Conservation (phyloP, 2,113 vertebrate species). For the Bufo bufo region DNA sequence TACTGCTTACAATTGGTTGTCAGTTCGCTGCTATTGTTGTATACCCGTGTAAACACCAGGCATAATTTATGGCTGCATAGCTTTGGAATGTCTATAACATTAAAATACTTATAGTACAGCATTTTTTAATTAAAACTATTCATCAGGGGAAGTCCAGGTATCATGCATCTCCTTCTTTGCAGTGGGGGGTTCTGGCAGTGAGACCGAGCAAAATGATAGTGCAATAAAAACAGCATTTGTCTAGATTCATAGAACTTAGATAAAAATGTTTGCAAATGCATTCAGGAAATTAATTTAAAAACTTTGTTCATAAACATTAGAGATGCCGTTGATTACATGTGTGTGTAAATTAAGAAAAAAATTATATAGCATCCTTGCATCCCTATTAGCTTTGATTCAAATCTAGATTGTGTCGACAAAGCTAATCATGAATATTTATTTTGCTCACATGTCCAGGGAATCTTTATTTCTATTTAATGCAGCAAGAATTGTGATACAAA, state of each 20-base stretch:
- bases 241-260: conserved; percentile 63
- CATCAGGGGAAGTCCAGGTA: conserved; percentile 83
- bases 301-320: conserved; percentile 60
- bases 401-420: conserved; percentile 52
- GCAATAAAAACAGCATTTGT: conserved; percentile 80
- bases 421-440: conserved; percentile 62
- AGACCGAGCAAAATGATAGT: conserved; percentile 80
- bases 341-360: conserved; percentile 59
- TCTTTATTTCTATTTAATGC: not conserved
- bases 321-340: conserved; percentile 60
- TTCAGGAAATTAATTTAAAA: conserved; percentile 66
- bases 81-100: conserved; percentile 82
- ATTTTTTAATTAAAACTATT: conserved; percentile 90
- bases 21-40: conserved; percentile 80
- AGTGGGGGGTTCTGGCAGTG: conserved; percentile 75
- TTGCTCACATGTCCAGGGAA: conserved; percentile 22
- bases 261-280: conserved; percentile 62
- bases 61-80: conserved; percentile 81
- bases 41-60: conserved; percentile 81
- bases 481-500: too few species aligned
- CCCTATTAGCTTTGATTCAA: conserved; percentile 62
- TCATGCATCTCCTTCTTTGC: conserved; percentile 75
- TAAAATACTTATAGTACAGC: conserved; percentile 85
- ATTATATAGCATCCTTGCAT: conserved; percentile 58
- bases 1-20: conserved; percentile 75